Percentiles rank a stretch among this genome's conserved stretches.
These are phyloP conservation scores for Ophion costatus DNA, from an alignment of 2,888 invertebrate genomes.

Conservation along the genomic window DNA sequence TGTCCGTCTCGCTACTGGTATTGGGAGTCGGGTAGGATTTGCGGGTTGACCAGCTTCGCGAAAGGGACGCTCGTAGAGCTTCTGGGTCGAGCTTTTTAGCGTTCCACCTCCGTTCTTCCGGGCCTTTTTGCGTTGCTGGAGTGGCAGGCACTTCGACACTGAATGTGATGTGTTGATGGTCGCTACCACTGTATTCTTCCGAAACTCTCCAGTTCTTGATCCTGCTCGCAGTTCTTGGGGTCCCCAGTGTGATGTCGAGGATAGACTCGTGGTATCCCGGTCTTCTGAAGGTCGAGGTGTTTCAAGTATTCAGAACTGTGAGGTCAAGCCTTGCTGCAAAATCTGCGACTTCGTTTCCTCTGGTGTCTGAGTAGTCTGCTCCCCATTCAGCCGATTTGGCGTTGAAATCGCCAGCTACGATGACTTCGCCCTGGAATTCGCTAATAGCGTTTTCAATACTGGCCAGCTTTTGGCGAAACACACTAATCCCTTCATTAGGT, in stretches of 20 bases:
- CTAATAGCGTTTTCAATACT: constrained; percentile 48
- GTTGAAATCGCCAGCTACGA: constrained; percentile 50
- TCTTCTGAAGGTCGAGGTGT: constrained; percentile 48
- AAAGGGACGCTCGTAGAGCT: background rate
- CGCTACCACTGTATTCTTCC: constrained; percentile 48
- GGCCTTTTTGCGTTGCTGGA: no score
- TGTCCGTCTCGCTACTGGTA: no score
- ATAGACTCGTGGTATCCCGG: constrained; percentile 43
- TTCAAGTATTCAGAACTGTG: constrained; percentile 23
- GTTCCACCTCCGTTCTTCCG: no score
- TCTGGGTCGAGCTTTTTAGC: constrained; percentile 31
- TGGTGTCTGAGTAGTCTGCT: constrained; percentile 24
- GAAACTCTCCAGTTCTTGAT: constrained; percentile 32
- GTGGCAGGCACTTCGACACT: no score
- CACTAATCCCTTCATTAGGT: constrained; percentile 45
- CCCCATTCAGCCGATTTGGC: constrained; percentile 61
- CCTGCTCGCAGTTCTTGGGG: constrained; percentile 13
- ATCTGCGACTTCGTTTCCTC: constrained; percentile 37
- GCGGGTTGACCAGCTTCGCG: background rate
- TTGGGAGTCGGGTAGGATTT: no score
- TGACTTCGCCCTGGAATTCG: constrained; percentile 43
- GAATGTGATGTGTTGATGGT: constrained; percentile 56
- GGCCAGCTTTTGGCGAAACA: constrained; percentile 39
- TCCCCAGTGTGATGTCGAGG: constrained; percentile 45
- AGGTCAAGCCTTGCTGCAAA: constrained; percentile 48